phyloP scores from a whole-genome alignment of 2,113 vertebrate genomes.

The Amphiprion ocellaris region DNA sequence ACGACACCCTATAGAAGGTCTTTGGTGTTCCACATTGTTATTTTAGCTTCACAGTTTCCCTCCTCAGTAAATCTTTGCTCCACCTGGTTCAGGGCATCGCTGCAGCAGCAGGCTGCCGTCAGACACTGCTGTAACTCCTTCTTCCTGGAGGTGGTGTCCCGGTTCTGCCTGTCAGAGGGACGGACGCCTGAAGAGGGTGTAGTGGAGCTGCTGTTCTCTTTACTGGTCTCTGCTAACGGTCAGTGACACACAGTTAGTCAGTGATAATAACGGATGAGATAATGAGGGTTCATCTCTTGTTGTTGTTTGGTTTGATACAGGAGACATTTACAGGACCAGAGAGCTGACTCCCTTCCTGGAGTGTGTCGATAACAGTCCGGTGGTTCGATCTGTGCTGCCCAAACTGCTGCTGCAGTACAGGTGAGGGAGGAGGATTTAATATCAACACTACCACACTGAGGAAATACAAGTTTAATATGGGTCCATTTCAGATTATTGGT shows the following conservation, averaged over 20 bases:
- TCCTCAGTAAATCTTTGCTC: no score
- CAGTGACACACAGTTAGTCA: constrained; percentile 6
- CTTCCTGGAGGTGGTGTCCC: constrained; percentile 86
- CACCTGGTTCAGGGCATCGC: constrained; percentile 54
- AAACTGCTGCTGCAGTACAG: constrained; percentile 86
- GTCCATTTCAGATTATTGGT: no score
- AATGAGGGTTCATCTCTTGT: background rate
- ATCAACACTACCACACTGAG: no score
- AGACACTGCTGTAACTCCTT: constrained; percentile 80
- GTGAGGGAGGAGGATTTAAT: constrained; percentile 51
- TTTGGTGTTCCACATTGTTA: no score
- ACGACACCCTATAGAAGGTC: no score
- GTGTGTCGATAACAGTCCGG: constrained; percentile 84
- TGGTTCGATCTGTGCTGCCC: constrained; percentile 84
- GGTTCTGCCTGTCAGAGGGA: constrained; percentile 79
- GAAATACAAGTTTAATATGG: no score
- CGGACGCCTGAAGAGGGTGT: constrained; percentile 65
- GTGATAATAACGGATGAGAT: no score
- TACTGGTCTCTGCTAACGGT: constrained; percentile 81
- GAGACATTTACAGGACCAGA: constrained; percentile 80
- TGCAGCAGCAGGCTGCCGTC: constrained; percentile 64
- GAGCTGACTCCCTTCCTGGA: constrained; percentile 84
- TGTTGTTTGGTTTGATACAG: constrained; percentile 47
- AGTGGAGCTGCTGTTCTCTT: constrained; percentile 84
- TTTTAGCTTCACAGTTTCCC: no score